These are phyloP conservation scores for Lucilia cuprina DNA, from an alignment of 1,140 invertebrate species.

Conservation along the genomic window DNA sequence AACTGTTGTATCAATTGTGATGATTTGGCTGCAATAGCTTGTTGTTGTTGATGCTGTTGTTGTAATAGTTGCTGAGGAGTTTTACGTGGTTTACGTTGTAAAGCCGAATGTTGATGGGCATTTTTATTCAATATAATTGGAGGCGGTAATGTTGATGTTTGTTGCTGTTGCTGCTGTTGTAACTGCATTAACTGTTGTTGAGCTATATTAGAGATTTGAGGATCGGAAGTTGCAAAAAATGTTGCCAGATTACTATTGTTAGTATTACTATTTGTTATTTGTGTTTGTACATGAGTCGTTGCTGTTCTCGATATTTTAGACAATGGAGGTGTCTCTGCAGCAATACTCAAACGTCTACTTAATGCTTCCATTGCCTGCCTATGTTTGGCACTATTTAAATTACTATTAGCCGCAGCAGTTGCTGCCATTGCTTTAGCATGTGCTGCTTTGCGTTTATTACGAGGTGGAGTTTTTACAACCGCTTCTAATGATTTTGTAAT, in stretches of 20 bases:
- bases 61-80: slow-evolving; percentile 19
- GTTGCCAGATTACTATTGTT: neutral
- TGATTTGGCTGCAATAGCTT: neutral
- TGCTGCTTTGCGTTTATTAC: slow-evolving; percentile 19
- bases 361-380: neutral
- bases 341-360: neutral
- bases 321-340: neutral
- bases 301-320: neutral
- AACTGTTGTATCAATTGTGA: slow-evolving; percentile 5
- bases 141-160: slow-evolving; percentile 29
- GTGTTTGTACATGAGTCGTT: slow-evolving; percentile 10
- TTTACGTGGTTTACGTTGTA: slow-evolving; percentile 27
- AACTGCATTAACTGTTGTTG: slow-evolving; percentile 25
- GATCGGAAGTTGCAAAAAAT: neutral
- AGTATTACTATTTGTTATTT: neutral
- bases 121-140: slow-evolving; percentile 22
- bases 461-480: neutral
- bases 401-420: neutral
- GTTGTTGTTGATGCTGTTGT: slow-evolving; percentile 1
- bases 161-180: slow-evolving; percentile 32
- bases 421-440: neutral
- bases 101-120: slow-evolving; percentile 15
- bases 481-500: slow-evolving; percentile 3
- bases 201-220: neutral
- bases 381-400: neutral